These are phyloP conservation scores for Epiblema foenella DNA, from an alignment of 2,888 invertebrate species.

Conservation along the genomic window DNA sequence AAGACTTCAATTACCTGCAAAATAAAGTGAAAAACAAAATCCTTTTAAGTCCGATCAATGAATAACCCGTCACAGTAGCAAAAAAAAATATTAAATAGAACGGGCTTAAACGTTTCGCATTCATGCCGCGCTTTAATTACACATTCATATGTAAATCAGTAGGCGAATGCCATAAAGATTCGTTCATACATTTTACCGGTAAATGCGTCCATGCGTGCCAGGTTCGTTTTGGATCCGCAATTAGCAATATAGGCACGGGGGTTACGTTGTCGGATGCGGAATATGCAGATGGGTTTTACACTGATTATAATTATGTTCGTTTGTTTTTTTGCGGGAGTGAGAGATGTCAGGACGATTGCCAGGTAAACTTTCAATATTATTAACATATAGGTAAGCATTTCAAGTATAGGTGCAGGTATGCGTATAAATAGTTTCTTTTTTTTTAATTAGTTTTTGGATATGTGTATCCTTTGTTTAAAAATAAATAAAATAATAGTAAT, in stretches of 20 bases:
- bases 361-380: not conserved
- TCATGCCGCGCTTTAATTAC: slow-evolving; percentile 80
- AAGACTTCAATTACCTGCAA: no score
- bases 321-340: slow-evolving; percentile 29
- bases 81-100: slow-evolving; percentile 45
- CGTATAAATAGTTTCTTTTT: no score
- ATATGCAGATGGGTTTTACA: slow-evolving; percentile 49
- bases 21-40: no score
- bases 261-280: slow-evolving; percentile 62
- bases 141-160: slow-evolving; percentile 83
- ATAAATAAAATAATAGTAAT: no score
- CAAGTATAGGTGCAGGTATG: no score
- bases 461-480: no score
- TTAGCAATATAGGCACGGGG: slow-evolving; percentile 73
- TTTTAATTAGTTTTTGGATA: no score
- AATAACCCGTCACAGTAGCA: slow-evolving; percentile 47
- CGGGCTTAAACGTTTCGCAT: slow-evolving; percentile 69
- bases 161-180: slow-evolving; percentile 77
- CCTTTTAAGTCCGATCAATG: slow-evolving; percentile 16
- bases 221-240: slow-evolving; percentile 75
- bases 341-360: not conserved
- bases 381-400: no score
- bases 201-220: slow-evolving; percentile 78
- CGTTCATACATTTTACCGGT: slow-evolving; percentile 70
- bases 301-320: slow-evolving; percentile 35